phyloP scores from a whole-genome alignment of 2,113 vertebrate species.

The Penelope pileata region DNA sequence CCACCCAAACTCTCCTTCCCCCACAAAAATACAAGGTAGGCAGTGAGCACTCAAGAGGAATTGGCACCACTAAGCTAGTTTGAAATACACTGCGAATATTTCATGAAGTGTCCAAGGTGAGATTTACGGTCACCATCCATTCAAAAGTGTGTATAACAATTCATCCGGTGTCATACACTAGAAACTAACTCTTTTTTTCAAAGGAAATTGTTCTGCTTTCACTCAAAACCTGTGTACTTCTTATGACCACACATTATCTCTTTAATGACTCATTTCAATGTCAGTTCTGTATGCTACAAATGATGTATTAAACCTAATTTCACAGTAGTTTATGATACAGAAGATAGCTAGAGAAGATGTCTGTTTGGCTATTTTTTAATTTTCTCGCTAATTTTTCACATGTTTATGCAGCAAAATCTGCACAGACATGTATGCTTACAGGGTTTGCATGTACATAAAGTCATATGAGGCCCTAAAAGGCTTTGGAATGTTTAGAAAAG shows the following conservation, averaged over 20 bases:
- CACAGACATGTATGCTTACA: neutral
- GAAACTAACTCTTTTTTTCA: neutral
- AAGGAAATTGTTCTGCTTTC: neutral
- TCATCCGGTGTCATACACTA: neutral
- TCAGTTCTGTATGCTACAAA: neutral
- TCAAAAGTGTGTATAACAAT: neutral
- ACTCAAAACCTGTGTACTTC: neutral
- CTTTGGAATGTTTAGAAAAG: neutral
- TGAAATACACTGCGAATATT: slow-evolving; percentile 14
- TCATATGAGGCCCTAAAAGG: neutral
- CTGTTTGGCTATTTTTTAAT: neutral
- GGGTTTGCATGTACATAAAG: neutral
- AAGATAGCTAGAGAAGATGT: neutral
- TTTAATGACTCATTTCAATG: neutral
- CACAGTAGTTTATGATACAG: neutral
- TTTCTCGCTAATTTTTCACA: neutral
- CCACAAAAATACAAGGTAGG: neutral
- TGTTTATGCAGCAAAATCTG: neutral
- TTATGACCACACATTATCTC: neutral
- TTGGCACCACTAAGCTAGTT: neutral
- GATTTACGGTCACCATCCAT: neutral
- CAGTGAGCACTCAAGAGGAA: neutral
- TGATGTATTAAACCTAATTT: neutral
- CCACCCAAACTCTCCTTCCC: neutral
- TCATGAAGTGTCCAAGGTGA: neutral